phyloP scores from a whole-genome alignment of 2,888 invertebrate genomes.

The Synergus umbraculus region DNA sequence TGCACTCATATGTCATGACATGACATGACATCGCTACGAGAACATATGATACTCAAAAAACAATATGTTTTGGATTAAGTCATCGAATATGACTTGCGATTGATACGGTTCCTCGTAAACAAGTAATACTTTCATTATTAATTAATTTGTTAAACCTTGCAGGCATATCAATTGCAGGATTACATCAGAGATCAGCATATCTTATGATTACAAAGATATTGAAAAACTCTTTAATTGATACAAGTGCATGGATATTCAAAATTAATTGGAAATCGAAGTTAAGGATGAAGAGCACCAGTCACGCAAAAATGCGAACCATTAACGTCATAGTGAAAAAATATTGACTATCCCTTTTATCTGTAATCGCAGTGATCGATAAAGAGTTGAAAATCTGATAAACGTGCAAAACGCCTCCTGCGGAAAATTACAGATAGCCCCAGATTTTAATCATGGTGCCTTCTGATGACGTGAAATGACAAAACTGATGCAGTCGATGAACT shows the following conservation, averaged over 20 bases:
- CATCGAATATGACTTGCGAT: neutral
- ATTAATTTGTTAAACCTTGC: neutral
- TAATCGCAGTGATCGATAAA: neutral
- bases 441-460: conserved; percentile 14
- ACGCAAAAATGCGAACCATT: neutral
- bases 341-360: neutral
- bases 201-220: neutral
- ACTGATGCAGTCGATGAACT: conserved; percentile 36
- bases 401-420: neutral
- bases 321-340: neutral
- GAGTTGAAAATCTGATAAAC: neutral
- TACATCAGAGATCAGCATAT: neutral
- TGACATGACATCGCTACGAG: neutral
- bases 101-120: neutral
- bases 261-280: neutral
- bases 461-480: conserved; percentile 38
- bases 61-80: neutral
- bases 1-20: conserved; percentile 1
- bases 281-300: neutral
- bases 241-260: neutral
- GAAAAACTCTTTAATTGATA: neutral
- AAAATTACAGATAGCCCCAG: neutral
- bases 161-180: neutral
- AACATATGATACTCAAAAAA: neutral
- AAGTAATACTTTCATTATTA: neutral